Percentiles rank a stretch among this genome's conserved stretches.
phyloP scores from a whole-genome alignment of 2,113 vertebrate genomes.

The Aepyceros melampus region DNA sequence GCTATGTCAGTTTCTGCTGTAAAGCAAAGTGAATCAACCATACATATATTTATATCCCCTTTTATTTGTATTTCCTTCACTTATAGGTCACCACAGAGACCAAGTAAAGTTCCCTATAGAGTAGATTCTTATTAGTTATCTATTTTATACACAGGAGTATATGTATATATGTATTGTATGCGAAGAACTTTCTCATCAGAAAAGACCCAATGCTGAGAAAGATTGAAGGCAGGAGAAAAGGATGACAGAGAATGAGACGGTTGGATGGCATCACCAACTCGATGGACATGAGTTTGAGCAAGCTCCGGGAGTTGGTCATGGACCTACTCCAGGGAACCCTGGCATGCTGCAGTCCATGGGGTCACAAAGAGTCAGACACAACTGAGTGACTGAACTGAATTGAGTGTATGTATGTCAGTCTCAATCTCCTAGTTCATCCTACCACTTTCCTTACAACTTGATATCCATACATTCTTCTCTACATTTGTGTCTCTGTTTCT shows the following conservation, averaged over 20 bases:
- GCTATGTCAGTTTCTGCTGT: not conserved
- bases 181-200: not conserved
- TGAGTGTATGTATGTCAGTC: not conserved
- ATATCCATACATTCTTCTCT: not conserved
- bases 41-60: not conserved
- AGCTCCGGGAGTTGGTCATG: not conserved
- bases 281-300: not conserved
- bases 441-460: not conserved
- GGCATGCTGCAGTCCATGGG: not conserved
- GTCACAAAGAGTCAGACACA: rapidly evolving
- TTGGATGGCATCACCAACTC: not conserved
- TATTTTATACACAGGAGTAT: not conserved
- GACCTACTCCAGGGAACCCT: not conserved
- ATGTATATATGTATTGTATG: not conserved
- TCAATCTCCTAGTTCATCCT: not conserved
- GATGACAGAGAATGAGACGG: not conserved
- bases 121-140: not conserved
- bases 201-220: not conserved
- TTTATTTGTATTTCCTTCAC: not conserved
- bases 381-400: not conserved
- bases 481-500: not conserved
- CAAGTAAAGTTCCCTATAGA: not conserved
- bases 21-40: not conserved
- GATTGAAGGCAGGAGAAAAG: not conserved
- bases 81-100: not conserved